Evolutionary conservation across 2,113 vertebrate species (phyloP), one percentile per base, ranked within the genome.

Genomic region (Tragelaphus strepsiceros): DNA sequence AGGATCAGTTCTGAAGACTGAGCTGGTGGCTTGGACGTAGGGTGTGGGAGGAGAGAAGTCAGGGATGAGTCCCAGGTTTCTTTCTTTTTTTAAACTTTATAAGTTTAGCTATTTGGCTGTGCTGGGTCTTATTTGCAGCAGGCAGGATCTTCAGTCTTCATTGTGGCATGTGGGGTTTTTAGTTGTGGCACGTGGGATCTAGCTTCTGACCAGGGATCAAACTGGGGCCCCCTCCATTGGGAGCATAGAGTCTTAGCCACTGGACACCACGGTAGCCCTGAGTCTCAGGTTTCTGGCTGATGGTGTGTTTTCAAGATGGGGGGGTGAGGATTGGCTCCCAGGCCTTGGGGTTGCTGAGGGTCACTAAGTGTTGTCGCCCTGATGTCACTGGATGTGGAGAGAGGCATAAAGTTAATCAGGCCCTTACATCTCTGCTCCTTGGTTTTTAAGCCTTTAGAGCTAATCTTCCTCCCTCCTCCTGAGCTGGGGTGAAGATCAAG

Each of bases 381-480:
- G 62, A 43, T 22, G 28, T 58, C 93, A 81, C 0, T 30, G 53
- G 84, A 16, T 61, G 6, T 26, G 8, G 21, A 51, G 56, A 90
- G 91, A 59, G 62, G 77, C 62, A 1, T 91, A 74, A 94, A 96
- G 97, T 92, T 95, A 93, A 84, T 82, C 90, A 93, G 51, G 35
- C 67, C 39, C 51, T 96, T 88, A 91, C 88, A 35, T 90, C 87
- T 98, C 96, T 32, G 96, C 90, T 97, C 30, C 81, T 59, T 90
- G 93, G 28, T 83, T 97, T 98, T 97, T 94, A 97, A 98, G 90
- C 93, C 62, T 94, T 95, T 30, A 14, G 86, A 61, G 32, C 97
- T 97, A 96, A 88, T 98, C 94, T 94, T 95, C 97, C 78, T 94
- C 87, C 96, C 24, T 1, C 84, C 49, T 32, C 97, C 97, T 95